These are phyloP conservation scores for Neodiprion pinetum DNA, from an alignment of 1,140 invertebrate species.

Conservation along the genomic window DNA sequence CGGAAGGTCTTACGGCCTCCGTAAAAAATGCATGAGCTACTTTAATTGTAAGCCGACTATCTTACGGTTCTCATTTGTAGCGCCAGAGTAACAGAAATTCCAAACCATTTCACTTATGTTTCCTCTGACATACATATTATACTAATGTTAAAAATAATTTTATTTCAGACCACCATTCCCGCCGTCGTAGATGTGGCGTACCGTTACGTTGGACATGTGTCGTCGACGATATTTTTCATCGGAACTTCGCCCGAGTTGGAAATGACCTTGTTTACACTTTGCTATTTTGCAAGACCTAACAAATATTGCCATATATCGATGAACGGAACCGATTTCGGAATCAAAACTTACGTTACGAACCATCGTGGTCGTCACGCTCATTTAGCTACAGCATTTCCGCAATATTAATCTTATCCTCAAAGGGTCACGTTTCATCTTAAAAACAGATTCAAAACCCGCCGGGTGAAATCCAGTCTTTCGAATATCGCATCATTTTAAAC, in stretches of 20 bases:
- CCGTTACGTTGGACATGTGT: slow-evolving; percentile 33
- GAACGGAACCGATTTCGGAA: slow-evolving; percentile 25
- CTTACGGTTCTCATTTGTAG: not conserved
- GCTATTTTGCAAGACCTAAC: slow-evolving; percentile 59
- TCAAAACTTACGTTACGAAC: slow-evolving; percentile 26
- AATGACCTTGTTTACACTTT: slow-evolving; percentile 68
- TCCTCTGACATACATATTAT: not conserved
- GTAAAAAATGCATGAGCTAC: too few relatives aligned
- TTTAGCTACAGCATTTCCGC: not conserved
- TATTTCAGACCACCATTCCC: slow-evolving; percentile 28
- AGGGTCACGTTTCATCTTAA: too few relatives aligned
- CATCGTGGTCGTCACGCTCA: not conserved
- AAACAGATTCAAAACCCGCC: too few relatives aligned
- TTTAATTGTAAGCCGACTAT: too few relatives aligned
- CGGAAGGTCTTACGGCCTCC: too few relatives aligned
- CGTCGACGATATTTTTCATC: slow-evolving; percentile 63
- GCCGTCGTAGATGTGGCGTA: slow-evolving; percentile 54
- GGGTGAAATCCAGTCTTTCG: too few relatives aligned
- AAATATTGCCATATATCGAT: slow-evolving; percentile 41
- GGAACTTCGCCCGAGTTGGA: slow-evolving; percentile 72
- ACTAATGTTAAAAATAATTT: slow-evolving; percentile 10
- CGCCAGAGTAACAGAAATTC: not conserved
- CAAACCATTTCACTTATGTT: not conserved
- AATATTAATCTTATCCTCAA: too few relatives aligned
- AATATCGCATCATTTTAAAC: too few relatives aligned